Percentiles rank a stretch among this genome's conserved stretches.
These are phyloP conservation scores for Meriones psammophilus DNA, from an alignment of 2,797 vertebrate species.

Conservation along the genomic window DNA sequence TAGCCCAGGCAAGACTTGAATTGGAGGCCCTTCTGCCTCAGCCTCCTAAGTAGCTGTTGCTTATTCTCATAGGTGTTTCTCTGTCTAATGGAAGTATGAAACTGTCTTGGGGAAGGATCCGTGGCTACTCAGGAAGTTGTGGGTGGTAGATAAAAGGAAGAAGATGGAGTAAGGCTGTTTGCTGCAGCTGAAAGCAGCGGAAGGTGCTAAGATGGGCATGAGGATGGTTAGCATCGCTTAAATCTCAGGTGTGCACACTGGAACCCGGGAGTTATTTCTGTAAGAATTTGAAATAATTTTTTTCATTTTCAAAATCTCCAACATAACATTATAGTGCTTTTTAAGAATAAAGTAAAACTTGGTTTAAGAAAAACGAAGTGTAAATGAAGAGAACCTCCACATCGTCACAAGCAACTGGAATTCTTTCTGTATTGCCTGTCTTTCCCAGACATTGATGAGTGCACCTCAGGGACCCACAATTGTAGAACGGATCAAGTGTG, in stretches of 20 bases:
- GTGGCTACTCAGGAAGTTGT: neutral
- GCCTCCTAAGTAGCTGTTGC: neutral
- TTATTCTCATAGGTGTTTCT: neutral
- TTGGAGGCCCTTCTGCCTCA: neutral
- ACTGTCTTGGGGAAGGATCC: neutral
- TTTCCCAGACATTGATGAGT: conserved; percentile 95
- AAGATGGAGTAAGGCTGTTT: neutral
- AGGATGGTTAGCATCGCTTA: conserved; percentile 1
- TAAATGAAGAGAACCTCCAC: neutral
- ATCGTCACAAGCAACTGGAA: neutral
- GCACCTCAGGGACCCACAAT: conserved; percentile 92
- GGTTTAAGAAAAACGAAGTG: neutral
- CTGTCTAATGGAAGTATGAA: conserved; percentile 34
- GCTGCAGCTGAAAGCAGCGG: neutral
- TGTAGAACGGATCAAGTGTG: conserved; percentile 95
- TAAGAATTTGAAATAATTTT: conserved; percentile 39
- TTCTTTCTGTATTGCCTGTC: conserved; percentile 40
- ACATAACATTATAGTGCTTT: conserved; percentile 20
- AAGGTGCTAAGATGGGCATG: neutral
- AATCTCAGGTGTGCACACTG: neutral
- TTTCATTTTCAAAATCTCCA: conserved; percentile 55
- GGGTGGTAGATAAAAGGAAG: neutral
- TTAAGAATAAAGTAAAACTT: conserved; percentile 57
- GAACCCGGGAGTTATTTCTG: conserved; percentile 36
- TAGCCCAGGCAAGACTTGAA: neutral